A percentile compares a stretch with the other conserved stretches of the same genome.
Conservation (phyloP, 2,797 vertebrate genomes). For the Apogon hyalosoma region DNA sequence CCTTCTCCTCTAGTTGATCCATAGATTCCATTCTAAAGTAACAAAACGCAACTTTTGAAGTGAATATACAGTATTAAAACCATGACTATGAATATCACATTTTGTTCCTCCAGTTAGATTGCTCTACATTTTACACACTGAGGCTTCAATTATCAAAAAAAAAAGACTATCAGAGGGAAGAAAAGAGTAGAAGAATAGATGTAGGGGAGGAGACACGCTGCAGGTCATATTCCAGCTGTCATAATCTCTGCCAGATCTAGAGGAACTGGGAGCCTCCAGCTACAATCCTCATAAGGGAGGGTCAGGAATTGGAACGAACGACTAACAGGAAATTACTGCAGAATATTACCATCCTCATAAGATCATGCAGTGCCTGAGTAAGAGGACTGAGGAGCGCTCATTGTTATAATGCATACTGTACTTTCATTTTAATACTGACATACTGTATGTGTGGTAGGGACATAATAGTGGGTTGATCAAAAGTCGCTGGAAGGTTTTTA, state of each 20-base stretch:
- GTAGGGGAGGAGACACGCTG: slow-evolving; percentile 13
- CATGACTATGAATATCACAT: too few relatives aligned
- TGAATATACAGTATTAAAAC: too few relatives aligned
- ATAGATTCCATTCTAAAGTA: neutral
- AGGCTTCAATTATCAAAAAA: neutral
- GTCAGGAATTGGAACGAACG: slow-evolving; percentile 62
- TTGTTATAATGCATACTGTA: slow-evolving; percentile 15
- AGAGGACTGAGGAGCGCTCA: slow-evolving; percentile 10
- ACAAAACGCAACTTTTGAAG: neutral
- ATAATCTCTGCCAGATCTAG: slow-evolving; percentile 68
- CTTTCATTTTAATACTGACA: neutral
- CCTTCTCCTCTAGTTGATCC: too few relatives aligned
- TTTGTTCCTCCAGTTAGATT: too few relatives aligned
- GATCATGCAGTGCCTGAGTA: slow-evolving; percentile 27
- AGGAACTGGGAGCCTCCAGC: slow-evolving; percentile 67
- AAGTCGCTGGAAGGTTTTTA: neutral
- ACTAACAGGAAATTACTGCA: slow-evolving; percentile 79
- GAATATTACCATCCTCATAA: slow-evolving; percentile 65
- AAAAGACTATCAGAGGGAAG: neutral
- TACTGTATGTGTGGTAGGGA: neutral
- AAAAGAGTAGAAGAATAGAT: neutral
- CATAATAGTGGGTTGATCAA: neutral
- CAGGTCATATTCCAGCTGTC: slow-evolving; percentile 59
- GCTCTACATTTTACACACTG: too few relatives aligned
- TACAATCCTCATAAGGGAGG: slow-evolving; percentile 74